These are phyloP conservation scores for Macrotus californicus DNA, from an alignment of 2,113 vertebrate genomes.

Conservation along the genomic window DNA sequence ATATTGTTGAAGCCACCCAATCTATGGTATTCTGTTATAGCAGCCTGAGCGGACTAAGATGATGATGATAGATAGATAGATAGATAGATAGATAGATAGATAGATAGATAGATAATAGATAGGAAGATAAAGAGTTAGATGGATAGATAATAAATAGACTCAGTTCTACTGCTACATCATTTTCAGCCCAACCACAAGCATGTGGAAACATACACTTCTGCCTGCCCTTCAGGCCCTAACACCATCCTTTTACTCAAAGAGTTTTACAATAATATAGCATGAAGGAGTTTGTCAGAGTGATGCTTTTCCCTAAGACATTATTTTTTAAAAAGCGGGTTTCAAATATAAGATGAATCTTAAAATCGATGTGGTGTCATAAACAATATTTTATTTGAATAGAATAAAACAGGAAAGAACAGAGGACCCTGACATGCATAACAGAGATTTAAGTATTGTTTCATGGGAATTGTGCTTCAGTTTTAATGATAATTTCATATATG, in stretches of 20 bases:
- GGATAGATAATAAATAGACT: background rate
- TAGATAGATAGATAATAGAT: background rate
- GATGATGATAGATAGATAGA: background rate
- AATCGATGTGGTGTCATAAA: background rate
- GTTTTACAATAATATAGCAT: background rate
- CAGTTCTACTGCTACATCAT: background rate
- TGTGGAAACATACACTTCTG: rapidly evolving
- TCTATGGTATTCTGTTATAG: background rate
- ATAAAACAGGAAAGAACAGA: background rate
- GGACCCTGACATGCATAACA: background rate
- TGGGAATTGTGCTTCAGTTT: background rate
- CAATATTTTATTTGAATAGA: constrained; percentile 1
- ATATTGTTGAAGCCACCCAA: background rate
- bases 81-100: background rate
- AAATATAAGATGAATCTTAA: background rate
- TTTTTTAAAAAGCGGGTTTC: background rate
- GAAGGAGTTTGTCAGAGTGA: background rate
- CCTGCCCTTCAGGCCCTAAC: background rate
- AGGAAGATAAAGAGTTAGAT: background rate
- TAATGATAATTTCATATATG: background rate
- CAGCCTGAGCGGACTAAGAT: background rate
- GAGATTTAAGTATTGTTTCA: background rate
- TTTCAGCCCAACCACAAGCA: background rate
- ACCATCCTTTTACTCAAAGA: background rate
- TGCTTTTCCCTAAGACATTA: background rate